phyloP scores from a whole-genome alignment of 1,140 invertebrate species.

The Chymomyza costata region DNA sequence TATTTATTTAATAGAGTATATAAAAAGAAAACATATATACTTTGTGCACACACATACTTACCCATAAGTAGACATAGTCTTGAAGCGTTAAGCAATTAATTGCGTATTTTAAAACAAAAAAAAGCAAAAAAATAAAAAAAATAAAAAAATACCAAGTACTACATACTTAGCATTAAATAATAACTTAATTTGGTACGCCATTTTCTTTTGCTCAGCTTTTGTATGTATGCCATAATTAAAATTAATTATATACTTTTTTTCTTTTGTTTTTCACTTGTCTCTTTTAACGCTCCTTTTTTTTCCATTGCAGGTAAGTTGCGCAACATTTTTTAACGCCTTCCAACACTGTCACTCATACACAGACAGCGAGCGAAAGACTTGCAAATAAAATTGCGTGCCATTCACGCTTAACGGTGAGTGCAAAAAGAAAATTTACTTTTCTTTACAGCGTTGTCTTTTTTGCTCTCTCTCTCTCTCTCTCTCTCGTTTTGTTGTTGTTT shows the following conservation, averaged over 20 bases:
- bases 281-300: no score
- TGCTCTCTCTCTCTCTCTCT: no score
- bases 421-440: slow-evolving; percentile 27
- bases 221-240: slow-evolving; percentile 29
- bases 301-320: slow-evolving; percentile 4
- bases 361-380: no score
- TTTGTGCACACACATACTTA: no score
- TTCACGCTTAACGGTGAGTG: slow-evolving; percentile 4
- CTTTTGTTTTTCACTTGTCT: no score
- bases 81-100: slow-evolving; percentile 31
- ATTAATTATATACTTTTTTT: no score
- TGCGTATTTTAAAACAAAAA: slow-evolving; percentile 18
- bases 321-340: background rate
- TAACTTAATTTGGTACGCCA: slow-evolving; percentile 29
- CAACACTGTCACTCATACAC: slow-evolving; percentile 22
- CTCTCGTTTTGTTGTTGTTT: no score
- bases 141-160: slow-evolving; percentile 6
- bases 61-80: no score
- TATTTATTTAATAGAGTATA: no score
- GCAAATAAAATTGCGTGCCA: slow-evolving; percentile 23
- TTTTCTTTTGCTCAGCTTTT: slow-evolving; percentile 12
- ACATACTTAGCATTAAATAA: slow-evolving; percentile 11
- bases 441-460: slow-evolving; percentile 1
- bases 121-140: slow-evolving; percentile 10
- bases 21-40: no score